Conservation (phyloP, 2,888 invertebrate species). For the Polia nebulosa region DNA sequence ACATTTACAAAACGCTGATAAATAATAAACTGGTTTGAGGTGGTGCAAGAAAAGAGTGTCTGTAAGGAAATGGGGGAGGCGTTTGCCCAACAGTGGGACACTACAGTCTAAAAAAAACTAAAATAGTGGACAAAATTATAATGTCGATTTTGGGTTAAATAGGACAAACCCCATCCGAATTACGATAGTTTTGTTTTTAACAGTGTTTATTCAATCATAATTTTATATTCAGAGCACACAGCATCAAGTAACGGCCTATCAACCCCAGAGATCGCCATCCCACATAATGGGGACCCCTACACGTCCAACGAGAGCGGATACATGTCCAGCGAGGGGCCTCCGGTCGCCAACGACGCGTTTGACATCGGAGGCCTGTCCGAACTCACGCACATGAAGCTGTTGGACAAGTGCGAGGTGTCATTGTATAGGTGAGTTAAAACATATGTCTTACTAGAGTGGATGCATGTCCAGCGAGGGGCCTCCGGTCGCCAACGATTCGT, state of each 20-base stretch:
- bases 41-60: no score
- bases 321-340: slow-evolving; percentile 57
- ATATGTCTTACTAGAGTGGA: slow-evolving; percentile 75
- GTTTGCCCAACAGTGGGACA: no score
- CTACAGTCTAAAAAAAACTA: no score
- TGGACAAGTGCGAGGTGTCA: slow-evolving; percentile 84
- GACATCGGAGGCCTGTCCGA: slow-evolving; percentile 89
- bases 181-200: no score
- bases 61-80: no score
- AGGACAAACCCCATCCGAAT: no score
- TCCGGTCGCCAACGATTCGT: slow-evolving; percentile 79
- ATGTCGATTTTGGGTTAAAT: no score
- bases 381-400: slow-evolving; percentile 85
- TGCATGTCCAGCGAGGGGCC: slow-evolving; percentile 66
- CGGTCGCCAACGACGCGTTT: slow-evolving; percentile 82
- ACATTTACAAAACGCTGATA: no score
- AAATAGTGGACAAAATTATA: no score
- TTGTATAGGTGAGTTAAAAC: slow-evolving; percentile 82
- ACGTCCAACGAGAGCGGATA: slow-evolving; percentile 78
- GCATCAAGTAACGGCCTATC: slow-evolving; percentile 51
- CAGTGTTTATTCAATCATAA: no score
- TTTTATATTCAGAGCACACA: slow-evolving; percentile 15
- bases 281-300: slow-evolving; percentile 72
- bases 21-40: no score
- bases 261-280: slow-evolving; percentile 75